Base-by-base conservation (phyloP, 2,113 vertebrate genomes). In the Dolichallabes microphthalmus region DNA sequence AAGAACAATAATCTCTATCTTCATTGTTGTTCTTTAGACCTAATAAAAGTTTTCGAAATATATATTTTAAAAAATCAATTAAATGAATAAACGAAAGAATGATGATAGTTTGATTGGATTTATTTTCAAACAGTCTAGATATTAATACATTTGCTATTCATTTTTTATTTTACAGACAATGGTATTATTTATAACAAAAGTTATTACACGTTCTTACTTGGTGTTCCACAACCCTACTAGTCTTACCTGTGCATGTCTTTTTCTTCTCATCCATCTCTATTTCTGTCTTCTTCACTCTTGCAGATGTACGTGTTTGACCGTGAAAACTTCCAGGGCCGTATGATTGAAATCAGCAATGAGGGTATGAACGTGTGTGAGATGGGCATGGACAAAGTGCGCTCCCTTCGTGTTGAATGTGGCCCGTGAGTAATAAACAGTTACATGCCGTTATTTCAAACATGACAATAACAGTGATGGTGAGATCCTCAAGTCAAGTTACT, bases 301-400 rank as follows among this genome's bases (percentile, higher is more conserved):
- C 84, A 95, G 94, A 93, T 95, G 94, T 92, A 82, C 0, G 90
- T 94, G 77, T 95, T 85, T 13, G 93, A 95, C 82, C 94, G 94
- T 90, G 95, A 95, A 90, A 95, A 95, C 86, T 95, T 95, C 90
- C 95, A 95, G 92, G 95, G 94, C 25, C 92, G 94, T 86, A 92
- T 91, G 50, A 91, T 94, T 4, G 94, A 94, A 92, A 94, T 95
- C 90, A 92, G 4, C 0, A 84, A 22, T 8, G 94, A 95, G 92
- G 94, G 93, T 82, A 90, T 93, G 91, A 95, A 93, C 4, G 91
- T 94, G 88, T 94, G 93, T 55, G 94, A 94, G 57, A 90, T 93
- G 83, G 93, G 94, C 64, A 94, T 95, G 91, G 94, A 95, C 85
- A 91, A 81, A 83, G 93, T 95, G 73, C 93, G 93, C 87, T 95